Percentiles rank a stretch among this genome's conserved stretches.
Conservation (phyloP, 2,888 invertebrate genomes). For the Melanostoma mellinum region DNA sequence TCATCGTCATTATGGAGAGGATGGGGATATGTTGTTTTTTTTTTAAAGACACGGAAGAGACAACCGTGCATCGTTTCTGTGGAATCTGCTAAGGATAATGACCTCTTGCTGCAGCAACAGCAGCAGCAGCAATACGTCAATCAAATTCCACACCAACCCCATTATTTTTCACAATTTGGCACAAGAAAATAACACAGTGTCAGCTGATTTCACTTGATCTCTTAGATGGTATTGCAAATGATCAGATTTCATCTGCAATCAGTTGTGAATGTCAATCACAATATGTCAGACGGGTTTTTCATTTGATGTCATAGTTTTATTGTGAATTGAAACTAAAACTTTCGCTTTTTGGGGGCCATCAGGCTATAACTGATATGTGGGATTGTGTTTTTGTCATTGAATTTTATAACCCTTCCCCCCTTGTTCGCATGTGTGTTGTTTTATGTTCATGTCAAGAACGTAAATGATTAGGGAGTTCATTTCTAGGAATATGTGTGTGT, state of each 20-base stretch:
- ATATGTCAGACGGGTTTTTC: constrained; percentile 10
- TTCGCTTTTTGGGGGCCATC: constrained; percentile 1
- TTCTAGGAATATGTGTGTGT: background rate
- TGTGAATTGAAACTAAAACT: constrained; percentile 26
- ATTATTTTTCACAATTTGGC: constrained; percentile 50
- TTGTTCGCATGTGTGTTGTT: background rate
- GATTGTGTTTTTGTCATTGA: background rate
- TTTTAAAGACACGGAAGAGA: constrained; percentile 22
- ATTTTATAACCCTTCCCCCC: constrained; percentile 16
- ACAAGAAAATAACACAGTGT: constrained; percentile 44
- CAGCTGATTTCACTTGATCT: constrained; percentile 49
- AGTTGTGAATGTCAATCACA: constrained; percentile 40
- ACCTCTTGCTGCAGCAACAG: constrained; percentile 17
- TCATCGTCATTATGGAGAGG: constrained; percentile 5
- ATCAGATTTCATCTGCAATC: constrained; percentile 47
- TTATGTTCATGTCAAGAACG: background rate
- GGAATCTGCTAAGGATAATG: constrained; percentile 39
- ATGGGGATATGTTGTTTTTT: background rate
- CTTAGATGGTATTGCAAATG: constrained; percentile 28
- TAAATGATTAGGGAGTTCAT: background rate
- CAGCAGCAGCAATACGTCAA: constrained; percentile 47
- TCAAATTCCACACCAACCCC: constrained; percentile 32
- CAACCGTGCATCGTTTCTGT: constrained; percentile 26
- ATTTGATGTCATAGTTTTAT: background rate
- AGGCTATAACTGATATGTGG: background rate